Evolutionary conservation across 2,888 invertebrate genomes (phyloP).

Genomic region (Drosophila mulleri): DNA sequence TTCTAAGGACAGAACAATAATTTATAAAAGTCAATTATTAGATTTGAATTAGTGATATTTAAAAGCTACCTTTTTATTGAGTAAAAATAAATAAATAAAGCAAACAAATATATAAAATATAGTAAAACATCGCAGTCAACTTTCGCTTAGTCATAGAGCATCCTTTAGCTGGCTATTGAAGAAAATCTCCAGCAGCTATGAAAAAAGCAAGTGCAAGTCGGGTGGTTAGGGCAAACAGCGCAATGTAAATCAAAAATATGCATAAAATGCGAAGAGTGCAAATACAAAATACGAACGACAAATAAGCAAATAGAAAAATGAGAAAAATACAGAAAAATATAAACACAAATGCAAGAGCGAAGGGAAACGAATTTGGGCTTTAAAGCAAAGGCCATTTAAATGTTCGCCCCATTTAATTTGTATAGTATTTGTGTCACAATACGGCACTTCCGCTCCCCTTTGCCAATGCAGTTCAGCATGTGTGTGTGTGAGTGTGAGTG

Average conservation of each 20-base stretch:
- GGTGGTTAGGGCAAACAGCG: conserved; percentile 56
- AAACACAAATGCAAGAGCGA: conserved; percentile 37
- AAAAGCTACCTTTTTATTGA: too few species aligned
- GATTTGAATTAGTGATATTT: too few species aligned
- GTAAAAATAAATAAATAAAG: too few species aligned
- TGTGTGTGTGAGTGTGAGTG: conserved; percentile 16
- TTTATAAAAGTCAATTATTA: too few species aligned
- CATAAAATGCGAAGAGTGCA: conserved; percentile 56
- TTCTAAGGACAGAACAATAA: too few species aligned
- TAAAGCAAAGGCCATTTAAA: conserved; percentile 69
- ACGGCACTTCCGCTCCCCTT: conserved; percentile 35
- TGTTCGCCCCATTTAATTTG: conserved; percentile 77
- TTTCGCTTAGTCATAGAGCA: neutral
- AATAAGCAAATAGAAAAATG: conserved; percentile 45
- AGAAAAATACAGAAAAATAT: conserved; percentile 25
- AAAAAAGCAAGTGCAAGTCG: conserved; percentile 27
- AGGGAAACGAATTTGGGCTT: conserved; percentile 13
- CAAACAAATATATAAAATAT: neutral
- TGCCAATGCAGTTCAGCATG: conserved; percentile 10
- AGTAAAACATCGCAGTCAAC: neutral
- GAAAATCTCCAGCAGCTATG: conserved; percentile 40
- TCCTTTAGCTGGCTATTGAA: neutral
- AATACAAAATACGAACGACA: conserved; percentile 41
- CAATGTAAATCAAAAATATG: conserved; percentile 64
- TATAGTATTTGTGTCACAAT: conserved; percentile 55